Base-by-base conservation (phyloP, 2,113 vertebrate species). In the Nymphicus hollandicus region DNA sequence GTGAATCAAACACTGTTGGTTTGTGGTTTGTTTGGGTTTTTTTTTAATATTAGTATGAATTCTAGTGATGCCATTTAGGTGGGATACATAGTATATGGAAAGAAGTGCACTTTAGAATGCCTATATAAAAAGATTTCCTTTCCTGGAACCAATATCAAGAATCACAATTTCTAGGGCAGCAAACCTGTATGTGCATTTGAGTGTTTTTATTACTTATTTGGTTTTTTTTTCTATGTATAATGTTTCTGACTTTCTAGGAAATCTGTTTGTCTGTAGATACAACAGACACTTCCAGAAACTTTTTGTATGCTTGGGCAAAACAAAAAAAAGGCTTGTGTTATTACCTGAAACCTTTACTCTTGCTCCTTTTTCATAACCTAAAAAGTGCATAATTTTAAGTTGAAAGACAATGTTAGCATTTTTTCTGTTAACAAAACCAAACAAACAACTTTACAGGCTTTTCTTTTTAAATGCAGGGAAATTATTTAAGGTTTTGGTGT, bases 31-130 rank as follows among this genome's bases (percentile, higher is more conserved):
- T 15, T 50, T 35, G n/a, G n/a, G 2, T 35, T 13, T 44, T 53
- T 49, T 14, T 65, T 10, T 44, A 24, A 19, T 47, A 28, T 61
- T 66, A 52, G 24, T 50, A 61, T 41, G 6, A 22, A 33, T 56
- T 81, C 43, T 77, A 15, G 4, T 33, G 50, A 47, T 77, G 27
- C 4, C 14, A 3, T 35, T 79, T 24, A 66, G 19, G 18, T 55
- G 4, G 4, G 1, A 37, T 20, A 77, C 7, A 11, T 1, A n/a
- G 4, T 4, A 31, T 49, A 17, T 19, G 2, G 13, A 69, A 70
- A 10, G 20, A 47, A 27, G 4, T n/a, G 24, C 25, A 31, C 4
- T 33, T 44, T 4, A n/a, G 3, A 23, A 58, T 13, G 28, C 5
- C 47, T 17, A 20, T 65, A n/a, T 28, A 63, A 72, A 72, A 73